These are phyloP conservation scores for Oxyura jamaicensis DNA, from an alignment of 2,113 vertebrate genomes.

Conservation along the genomic window DNA sequence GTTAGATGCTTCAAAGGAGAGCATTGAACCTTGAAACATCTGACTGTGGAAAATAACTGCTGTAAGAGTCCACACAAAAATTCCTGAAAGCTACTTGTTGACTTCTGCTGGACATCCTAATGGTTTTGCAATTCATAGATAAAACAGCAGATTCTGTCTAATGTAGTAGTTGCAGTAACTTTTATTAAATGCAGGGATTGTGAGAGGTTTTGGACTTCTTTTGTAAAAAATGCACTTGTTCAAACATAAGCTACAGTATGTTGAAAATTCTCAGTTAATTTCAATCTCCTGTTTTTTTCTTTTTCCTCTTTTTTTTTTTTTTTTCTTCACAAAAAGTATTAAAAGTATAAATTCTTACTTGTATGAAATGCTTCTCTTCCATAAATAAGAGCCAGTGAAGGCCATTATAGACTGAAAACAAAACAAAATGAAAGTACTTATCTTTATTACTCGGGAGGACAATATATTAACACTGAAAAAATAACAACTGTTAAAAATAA, in stretches of 20 bases:
- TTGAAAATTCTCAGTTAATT: neutral
- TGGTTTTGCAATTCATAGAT: neutral
- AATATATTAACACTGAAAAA: neutral
- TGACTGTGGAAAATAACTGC: neutral
- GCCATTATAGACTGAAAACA: neutral
- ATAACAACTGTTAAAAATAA: neutral
- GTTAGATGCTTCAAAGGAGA: neutral
- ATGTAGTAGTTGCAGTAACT: neutral
- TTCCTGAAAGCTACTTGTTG: neutral
- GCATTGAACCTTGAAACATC: neutral
- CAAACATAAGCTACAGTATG: neutral
- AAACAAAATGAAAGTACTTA: neutral
- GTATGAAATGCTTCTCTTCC: neutral
- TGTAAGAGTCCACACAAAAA: neutral
- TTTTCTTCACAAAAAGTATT: neutral
- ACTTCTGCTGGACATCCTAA: neutral
- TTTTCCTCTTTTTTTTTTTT: neutral
- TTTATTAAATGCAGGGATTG: neutral
- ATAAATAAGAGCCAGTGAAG: neutral
- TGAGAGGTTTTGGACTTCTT: neutral
- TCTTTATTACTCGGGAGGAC: neutral
- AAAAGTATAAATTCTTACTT: neutral
- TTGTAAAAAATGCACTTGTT: neutral
- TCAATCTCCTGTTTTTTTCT: neutral
- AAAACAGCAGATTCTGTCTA: neutral